Conservation (phyloP, 2,797 vertebrate species). For the Clarias pachynema region DNA sequence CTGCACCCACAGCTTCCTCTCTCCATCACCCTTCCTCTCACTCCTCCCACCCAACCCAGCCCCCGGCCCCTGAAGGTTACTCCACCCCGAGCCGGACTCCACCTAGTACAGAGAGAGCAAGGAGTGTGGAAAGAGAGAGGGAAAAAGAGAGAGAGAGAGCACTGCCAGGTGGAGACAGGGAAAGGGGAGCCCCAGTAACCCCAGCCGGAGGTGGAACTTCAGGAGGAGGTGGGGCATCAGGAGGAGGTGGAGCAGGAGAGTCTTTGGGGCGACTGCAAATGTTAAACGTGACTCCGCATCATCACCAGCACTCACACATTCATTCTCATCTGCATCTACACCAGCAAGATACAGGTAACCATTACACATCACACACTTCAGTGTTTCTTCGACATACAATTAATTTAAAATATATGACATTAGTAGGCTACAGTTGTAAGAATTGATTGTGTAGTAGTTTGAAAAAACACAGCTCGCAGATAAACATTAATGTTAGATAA, state of each 20-base stretch:
- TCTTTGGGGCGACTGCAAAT: slow-evolving; percentile 94
- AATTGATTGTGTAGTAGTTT: background rate
- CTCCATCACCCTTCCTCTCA: slow-evolving; percentile 76
- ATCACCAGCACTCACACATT: slow-evolving; percentile 99
- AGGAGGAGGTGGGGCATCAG: slow-evolving; percentile 54
- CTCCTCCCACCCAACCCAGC: slow-evolving; percentile 69
- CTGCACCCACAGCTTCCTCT: slow-evolving; percentile 69
- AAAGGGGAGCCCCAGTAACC: slow-evolving; percentile 68
- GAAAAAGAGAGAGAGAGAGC: slow-evolving; percentile 73
- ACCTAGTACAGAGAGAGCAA: slow-evolving; percentile 72
- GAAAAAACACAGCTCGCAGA: background rate
- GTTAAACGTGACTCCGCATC: slow-evolving; percentile 97
- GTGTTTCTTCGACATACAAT: background rate
- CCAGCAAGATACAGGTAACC: slow-evolving; percentile 96
- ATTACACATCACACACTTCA: slow-evolving; percentile 59
- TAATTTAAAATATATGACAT: background rate
- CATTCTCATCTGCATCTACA: slow-evolving; percentile 98
- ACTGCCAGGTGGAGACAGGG: slow-evolving; percentile 73
- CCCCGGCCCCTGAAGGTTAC: slow-evolving; percentile 72
- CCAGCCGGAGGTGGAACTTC: slow-evolving; percentile 72
- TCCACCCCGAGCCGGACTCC: slow-evolving; percentile 75
- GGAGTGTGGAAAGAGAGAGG: slow-evolving; percentile 75
- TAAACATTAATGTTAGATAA: background rate
- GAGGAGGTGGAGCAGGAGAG: slow-evolving; percentile 85
- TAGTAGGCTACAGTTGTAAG: background rate